Percentiles rank a stretch among this genome's conserved stretches.
phyloP scores from a whole-genome alignment of 2,113 vertebrate species.

The Pituophis catenifer region DNA sequence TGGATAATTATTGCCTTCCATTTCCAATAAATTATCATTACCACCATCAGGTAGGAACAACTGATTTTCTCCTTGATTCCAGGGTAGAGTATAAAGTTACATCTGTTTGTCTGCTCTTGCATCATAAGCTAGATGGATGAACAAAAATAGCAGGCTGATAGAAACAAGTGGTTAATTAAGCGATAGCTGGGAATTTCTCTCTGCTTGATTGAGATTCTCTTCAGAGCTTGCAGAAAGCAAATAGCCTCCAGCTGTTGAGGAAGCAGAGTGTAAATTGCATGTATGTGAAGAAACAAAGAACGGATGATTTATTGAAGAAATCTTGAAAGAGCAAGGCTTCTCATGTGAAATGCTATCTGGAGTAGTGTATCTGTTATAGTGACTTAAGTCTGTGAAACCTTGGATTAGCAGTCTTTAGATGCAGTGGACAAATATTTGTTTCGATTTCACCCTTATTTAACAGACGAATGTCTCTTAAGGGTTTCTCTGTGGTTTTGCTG shows the following conservation, averaged over 20 bases:
- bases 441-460: neutral
- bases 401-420: neutral
- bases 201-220: neutral
- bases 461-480: neutral
- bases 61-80: neutral
- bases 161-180: neutral
- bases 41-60: no score
- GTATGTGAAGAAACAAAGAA: neutral
- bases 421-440: neutral
- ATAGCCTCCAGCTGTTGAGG: neutral
- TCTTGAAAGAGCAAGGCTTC: neutral
- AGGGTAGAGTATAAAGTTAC: neutral
- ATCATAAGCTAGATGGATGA: neutral
- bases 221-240: neutral
- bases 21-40: neutral
- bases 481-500: neutral
- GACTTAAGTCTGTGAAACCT: neutral
- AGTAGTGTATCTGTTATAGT: neutral
- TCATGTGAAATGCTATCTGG: neutral
- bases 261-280: neutral
- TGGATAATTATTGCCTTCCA: neutral
- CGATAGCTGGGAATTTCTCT: neutral
- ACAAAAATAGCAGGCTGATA: neutral
- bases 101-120: neutral
- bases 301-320: neutral